A percentile compares a stretch with the other conserved stretches of the same genome.
phyloP scores from a whole-genome alignment of 2,797 vertebrate species.

The Otus scops region DNA sequence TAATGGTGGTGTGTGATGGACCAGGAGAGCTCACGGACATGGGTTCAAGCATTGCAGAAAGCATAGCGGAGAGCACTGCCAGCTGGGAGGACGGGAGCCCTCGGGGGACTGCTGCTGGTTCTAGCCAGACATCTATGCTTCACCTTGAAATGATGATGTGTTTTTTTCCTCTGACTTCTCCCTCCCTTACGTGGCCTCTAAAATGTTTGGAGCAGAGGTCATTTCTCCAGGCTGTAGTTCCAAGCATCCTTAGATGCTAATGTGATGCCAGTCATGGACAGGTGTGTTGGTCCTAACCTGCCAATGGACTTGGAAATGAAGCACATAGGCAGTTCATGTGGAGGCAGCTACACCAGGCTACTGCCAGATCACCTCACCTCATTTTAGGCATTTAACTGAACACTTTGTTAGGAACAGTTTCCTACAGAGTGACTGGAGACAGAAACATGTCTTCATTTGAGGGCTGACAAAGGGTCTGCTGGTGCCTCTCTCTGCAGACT shows the following conservation, averaged over 20 bases:
- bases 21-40: accelerated
- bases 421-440: background rate
- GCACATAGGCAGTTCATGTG: background rate
- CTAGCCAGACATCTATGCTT: background rate
- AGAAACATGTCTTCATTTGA: background rate
- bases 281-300: background rate
- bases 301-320: background rate
- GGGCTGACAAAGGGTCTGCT: background rate
- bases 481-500: background rate
- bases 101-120: accelerated
- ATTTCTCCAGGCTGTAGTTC: background rate
- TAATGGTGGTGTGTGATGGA: background rate
- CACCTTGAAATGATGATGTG: background rate
- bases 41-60: background rate
- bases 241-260: background rate
- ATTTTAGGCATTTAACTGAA: background rate
- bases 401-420: background rate
- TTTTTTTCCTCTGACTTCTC: background rate
- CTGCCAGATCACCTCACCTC: background rate
- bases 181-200: background rate
- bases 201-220: background rate
- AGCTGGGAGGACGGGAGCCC: background rate
- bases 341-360: background rate
- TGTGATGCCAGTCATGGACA: background rate
- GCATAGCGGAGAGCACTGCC: accelerated